A percentile compares a stretch with the other conserved stretches of the same genome.
Conservation (phyloP, 1,140 invertebrate species). For the Eciton burchellii region DNA sequence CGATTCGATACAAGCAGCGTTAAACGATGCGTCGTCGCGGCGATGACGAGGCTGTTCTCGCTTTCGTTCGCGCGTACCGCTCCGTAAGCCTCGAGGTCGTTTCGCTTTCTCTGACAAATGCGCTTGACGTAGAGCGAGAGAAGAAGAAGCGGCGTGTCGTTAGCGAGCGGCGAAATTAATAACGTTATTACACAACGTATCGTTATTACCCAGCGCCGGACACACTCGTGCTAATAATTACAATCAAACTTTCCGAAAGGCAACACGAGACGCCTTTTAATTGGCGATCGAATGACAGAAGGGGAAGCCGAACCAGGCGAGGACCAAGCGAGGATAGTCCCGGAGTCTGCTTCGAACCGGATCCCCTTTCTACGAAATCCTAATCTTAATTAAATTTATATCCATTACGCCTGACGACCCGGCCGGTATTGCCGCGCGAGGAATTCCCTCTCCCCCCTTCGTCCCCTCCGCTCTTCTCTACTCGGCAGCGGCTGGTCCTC, state of each 20-base stretch:
- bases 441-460: too few species aligned
- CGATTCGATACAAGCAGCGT: slow-evolving; percentile 73
- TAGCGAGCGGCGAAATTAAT: not conserved
- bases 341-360: slow-evolving; percentile 72
- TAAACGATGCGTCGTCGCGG: slow-evolving; percentile 69
- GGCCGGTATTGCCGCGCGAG: slow-evolving; percentile 71
- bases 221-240: not conserved
- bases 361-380: slow-evolving; percentile 80
- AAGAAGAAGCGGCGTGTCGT: not conserved
- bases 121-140: slow-evolving; percentile 5
- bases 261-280: slow-evolving; percentile 31
- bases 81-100: too few species aligned
- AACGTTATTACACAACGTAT: too few species aligned
- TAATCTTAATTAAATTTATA: slow-evolving; percentile 86
- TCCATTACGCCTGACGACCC: slow-evolving; percentile 74
- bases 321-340: slow-evolving; percentile 52
- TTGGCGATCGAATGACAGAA: slow-evolving; percentile 30
- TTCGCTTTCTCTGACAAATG: not conserved
- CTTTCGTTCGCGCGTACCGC: slow-evolving; percentile 11
- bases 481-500: not conserved
- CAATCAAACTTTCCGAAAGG: slow-evolving; percentile 16
- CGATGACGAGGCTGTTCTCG: slow-evolving; percentile 54
- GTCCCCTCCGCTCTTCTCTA: too few species aligned
- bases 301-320: not conserved
- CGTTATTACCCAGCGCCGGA: not conserved